These are phyloP conservation scores for Alloscopus bannaensis DNA, from an alignment of 2,888 invertebrate species.

Conservation along the genomic window DNA sequence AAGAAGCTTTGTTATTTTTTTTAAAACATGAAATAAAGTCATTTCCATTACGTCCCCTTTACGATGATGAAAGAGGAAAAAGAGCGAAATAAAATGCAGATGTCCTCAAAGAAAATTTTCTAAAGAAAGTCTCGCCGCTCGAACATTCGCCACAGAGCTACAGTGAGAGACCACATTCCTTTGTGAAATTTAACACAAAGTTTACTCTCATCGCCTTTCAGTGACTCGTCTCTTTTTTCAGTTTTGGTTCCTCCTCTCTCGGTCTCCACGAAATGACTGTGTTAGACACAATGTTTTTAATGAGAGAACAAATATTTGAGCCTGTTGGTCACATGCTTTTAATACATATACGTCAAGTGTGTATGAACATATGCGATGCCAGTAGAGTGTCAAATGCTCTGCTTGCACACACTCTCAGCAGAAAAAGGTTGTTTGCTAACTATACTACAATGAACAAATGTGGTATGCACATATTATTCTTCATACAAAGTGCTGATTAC, in stretches of 20 bases:
- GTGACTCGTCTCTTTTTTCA: conserved; percentile 15
- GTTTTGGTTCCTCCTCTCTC: conserved; percentile 9
- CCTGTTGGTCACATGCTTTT: conserved; percentile 27
- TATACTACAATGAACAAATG: too few species aligned
- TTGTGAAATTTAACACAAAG: conserved; percentile 46
- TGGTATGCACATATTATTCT: too few species aligned
- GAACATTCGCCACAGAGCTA: background rate
- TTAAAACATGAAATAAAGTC: conserved; percentile 1
- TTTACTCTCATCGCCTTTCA: conserved; percentile 47
- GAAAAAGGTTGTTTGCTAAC: too few species aligned
- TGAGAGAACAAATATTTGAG: conserved; percentile 67
- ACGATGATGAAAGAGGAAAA: too few species aligned
- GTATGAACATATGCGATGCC: background rate
- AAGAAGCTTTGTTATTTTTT: too few species aligned
- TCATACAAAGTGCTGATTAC: too few species aligned
- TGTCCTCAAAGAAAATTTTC: conserved; percentile 4
- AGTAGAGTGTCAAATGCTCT: background rate
- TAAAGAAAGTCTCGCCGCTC: conserved; percentile 7
- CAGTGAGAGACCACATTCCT: conserved; percentile 29
- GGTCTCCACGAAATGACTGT: conserved; percentile 16
- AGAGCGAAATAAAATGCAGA: conserved; percentile 21
- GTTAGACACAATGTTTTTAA: conserved; percentile 61
- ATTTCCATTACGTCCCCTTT: background rate
- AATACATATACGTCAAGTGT: conserved; percentile 6
- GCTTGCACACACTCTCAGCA: too few species aligned